Evolutionary conservation across 2,797 vertebrate species (phyloP), one percentile per base, ranked within the genome.

Genomic region (Manis javanica): DNA sequence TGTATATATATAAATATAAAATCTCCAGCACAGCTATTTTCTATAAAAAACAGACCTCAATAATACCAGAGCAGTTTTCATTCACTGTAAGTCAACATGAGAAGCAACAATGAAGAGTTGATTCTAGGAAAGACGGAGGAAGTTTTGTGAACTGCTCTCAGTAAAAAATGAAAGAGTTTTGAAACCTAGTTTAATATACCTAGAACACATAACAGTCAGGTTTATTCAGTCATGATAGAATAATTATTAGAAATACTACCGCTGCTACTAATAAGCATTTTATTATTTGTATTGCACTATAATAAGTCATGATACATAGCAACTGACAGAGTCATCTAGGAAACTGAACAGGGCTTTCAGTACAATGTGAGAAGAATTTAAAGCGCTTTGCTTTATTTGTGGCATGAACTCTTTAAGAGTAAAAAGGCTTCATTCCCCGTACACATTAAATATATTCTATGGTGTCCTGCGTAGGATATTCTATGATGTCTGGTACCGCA

Each of bases 151-250:
- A 82, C 69, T 59, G 37, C 49, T 96, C 39, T 84, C 55, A 74
- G 79, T 83, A 8, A 83, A 78, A 96, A 93, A 92, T 87, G 71
- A 96, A 97, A 97, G 69, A 46, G 19, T 96, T 96, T 94, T 91
- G 86, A 90, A 87, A 87, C 21, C 66, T 51, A 87, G 81, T 78
- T 96, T 57, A 74, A 83, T 90, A 46, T 95, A 71, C 71, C 71
- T 1, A 9, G 63, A 94, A 84, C 93, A 92, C 34, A 77, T 16
- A 21, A 94, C n/a, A 81, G 46, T 46, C 63, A 92, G 31, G 64
- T 82, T 37, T 88, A 39, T 55, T 61, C 91, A 94, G 64, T 37
- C 59, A 90, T 51, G 84, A 57, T 23, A 91, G 79, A 77, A 77
- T 72, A 55, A 68, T 71, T 87, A 61, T 81, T 75, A 92, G 74